phyloP scores from a whole-genome alignment of 2,797 vertebrate genomes.

The Sebastes miniatus region DNA sequence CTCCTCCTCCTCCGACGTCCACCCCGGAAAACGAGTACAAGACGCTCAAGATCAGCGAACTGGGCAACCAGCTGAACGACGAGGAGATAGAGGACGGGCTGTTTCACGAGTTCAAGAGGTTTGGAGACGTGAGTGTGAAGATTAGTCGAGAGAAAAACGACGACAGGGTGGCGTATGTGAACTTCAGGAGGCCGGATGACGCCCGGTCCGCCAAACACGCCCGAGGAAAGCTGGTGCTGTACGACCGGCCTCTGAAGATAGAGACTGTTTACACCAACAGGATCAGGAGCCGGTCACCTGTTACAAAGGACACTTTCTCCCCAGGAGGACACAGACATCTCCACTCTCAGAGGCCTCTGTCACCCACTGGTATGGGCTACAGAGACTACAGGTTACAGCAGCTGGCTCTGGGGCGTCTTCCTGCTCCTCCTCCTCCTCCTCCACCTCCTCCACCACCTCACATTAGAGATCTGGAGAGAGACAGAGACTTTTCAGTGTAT shows the following conservation, averaged over 20 bases:
- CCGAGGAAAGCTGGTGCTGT: constrained; percentile 91
- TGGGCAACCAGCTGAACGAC: constrained; percentile 93
- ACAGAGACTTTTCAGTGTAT: constrained; percentile 88
- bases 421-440: constrained; percentile 85
- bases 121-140: constrained; percentile 97
- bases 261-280: constrained; percentile 89
- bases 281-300: constrained; percentile 88
- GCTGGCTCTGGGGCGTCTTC: constrained; percentile 90
- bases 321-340: constrained; percentile 79
- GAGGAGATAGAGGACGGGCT: constrained; percentile 96
- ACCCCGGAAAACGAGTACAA: constrained; percentile 89
- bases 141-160: constrained; percentile 89
- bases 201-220: constrained; percentile 95
- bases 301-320: constrained; percentile 86
- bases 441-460: constrained; percentile 88
- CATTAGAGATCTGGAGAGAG: constrained; percentile 91
- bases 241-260: constrained; percentile 94
- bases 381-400: constrained; percentile 94
- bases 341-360: constrained; percentile 85
- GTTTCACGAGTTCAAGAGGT: constrained; percentile 97
- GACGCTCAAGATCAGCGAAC: constrained; percentile 94
- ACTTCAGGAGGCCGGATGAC: constrained; percentile 94
- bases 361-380: constrained; percentile 88
- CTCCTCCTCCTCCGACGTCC: constrained; percentile 24
- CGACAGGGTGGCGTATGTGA: constrained; percentile 93